phyloP scores from a whole-genome alignment of 2,888 invertebrate species.

The Petrolisthes manimaculis region DNA sequence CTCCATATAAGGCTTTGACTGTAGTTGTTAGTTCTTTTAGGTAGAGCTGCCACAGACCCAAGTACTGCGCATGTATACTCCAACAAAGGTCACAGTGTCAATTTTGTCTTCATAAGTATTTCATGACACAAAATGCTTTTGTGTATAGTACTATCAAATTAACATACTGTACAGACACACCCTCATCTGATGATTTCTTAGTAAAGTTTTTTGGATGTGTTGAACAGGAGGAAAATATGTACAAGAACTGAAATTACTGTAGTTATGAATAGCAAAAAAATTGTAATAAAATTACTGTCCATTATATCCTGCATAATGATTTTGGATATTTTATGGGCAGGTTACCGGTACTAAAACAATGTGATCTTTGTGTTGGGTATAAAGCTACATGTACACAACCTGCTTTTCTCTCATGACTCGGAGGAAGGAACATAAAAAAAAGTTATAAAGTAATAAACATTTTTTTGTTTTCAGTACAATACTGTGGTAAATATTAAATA shows the following conservation, averaged over 20 bases:
- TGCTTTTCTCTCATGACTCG: slow-evolving; percentile 27
- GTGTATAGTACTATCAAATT: too few species aligned
- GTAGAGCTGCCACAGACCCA: background rate
- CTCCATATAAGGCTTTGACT: slow-evolving; percentile 38
- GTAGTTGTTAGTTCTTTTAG: slow-evolving; percentile 25
- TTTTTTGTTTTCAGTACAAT: background rate
- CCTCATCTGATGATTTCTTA: too few species aligned
- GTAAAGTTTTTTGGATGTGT: too few species aligned
- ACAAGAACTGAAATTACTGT: too few species aligned
- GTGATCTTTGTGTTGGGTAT: slow-evolving; percentile 4
- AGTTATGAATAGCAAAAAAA: too few species aligned
- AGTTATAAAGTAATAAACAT: too few species aligned
- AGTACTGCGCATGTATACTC: background rate
- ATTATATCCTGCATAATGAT: background rate
- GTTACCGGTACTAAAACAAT: slow-evolving; percentile 17
- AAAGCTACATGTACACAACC: slow-evolving; percentile 11
- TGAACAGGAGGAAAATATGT: too few species aligned
- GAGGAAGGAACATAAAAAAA: slow-evolving; percentile 28
- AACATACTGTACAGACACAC: too few species aligned
- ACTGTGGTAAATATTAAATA: background rate
- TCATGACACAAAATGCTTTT: too few species aligned
- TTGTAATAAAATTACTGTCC: too few species aligned
- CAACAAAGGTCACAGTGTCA: too few species aligned
- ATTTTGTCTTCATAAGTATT: too few species aligned
- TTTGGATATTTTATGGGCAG: background rate